A percentile compares a stretch with the other conserved stretches of the same genome.
phyloP scores from a whole-genome alignment of 2,113 vertebrate genomes.

The Trochalopteron elliotii region DNA sequence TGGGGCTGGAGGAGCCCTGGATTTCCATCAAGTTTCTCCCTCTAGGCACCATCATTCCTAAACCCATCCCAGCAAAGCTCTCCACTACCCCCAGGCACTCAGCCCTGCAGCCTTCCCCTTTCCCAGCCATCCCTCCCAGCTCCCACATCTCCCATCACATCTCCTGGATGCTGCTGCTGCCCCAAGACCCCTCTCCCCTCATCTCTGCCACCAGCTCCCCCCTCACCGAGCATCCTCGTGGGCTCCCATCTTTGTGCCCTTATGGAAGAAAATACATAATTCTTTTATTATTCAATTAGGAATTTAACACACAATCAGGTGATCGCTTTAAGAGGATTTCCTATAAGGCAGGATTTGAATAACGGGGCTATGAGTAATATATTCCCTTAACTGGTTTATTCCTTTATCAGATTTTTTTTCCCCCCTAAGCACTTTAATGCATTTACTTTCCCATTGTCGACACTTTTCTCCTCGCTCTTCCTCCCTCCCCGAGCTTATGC shows the following conservation, averaged over 20 bases:
- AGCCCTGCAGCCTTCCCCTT: neutral
- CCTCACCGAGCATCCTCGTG: neutral
- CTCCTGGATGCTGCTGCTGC: neutral
- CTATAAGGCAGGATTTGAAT: slow-evolving; percentile 63
- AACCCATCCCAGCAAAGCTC: neutral
- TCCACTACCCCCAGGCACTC: rapidly evolving
- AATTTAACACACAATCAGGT: slow-evolving; percentile 58
- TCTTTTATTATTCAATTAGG: slow-evolving; percentile 63
- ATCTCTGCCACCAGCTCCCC: neutral
- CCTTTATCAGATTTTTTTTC: slow-evolving; percentile 54
- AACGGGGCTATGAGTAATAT: slow-evolving; percentile 15
- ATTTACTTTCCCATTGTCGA: slow-evolving; percentile 54
- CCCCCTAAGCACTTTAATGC: slow-evolving; percentile 58
- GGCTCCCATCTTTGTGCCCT: neutral
- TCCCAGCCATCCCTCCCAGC: neutral
- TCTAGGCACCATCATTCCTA: neutral
- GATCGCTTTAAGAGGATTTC: slow-evolving; percentile 68
- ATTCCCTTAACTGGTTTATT: slow-evolving; percentile 67
- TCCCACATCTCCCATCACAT: rapidly evolving
- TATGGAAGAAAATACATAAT: slow-evolving; percentile 23
- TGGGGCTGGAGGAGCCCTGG: neutral
- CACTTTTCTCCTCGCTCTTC: neutral
- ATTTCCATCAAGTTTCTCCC: neutral
- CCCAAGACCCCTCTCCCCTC: neutral
- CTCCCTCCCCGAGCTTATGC: slow-evolving; percentile 48